Conservation (phyloP, 1,140 invertebrate genomes). For the Neocloeon triangulifer region DNA sequence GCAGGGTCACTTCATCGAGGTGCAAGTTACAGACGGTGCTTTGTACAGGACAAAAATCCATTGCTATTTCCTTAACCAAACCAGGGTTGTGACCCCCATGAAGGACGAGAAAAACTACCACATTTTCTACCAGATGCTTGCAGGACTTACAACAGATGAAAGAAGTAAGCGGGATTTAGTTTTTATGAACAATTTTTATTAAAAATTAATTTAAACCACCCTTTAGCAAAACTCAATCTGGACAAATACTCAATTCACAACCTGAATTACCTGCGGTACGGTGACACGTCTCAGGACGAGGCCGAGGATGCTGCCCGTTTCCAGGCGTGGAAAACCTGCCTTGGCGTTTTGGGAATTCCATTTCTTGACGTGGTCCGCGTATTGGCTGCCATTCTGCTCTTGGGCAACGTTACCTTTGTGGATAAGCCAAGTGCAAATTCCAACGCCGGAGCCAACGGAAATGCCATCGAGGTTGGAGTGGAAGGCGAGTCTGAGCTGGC, state of each 20-base stretch:
- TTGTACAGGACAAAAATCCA: slow-evolving; percentile 89
- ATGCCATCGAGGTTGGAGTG: slow-evolving; percentile 6
- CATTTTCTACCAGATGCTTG: slow-evolving; percentile 93
- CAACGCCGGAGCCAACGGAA: background rate
- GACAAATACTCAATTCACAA: slow-evolving; percentile 63
- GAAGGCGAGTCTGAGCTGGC: slow-evolving; percentile 42
- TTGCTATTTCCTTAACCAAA: slow-evolving; percentile 86
- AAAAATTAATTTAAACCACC: background rate
- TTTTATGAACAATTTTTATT: background rate
- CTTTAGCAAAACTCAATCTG: slow-evolving; percentile 49
- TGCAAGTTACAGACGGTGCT: slow-evolving; percentile 87
- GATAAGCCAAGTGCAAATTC: slow-evolving; percentile 27
- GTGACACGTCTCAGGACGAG: slow-evolving; percentile 50
- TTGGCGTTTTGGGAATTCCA: slow-evolving; percentile 73
- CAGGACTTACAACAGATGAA: slow-evolving; percentile 69
- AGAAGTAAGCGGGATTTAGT: slow-evolving; percentile 26
- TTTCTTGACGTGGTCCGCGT: slow-evolving; percentile 83
- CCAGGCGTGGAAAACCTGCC: slow-evolving; percentile 72
- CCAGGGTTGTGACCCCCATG: slow-evolving; percentile 63
- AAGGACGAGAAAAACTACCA: slow-evolving; percentile 82
- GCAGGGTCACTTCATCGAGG: slow-evolving; percentile 87
- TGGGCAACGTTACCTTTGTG: slow-evolving; percentile 77
- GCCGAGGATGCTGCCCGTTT: slow-evolving; percentile 51
- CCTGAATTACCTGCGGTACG: slow-evolving; percentile 53
- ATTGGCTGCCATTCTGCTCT: slow-evolving; percentile 65